Percentiles rank a stretch among this genome's conserved stretches.
These are phyloP conservation scores for Caenorhabditis auriculariae DNA, from an alignment of 2,888 invertebrate species.

Conservation along the genomic window DNA sequence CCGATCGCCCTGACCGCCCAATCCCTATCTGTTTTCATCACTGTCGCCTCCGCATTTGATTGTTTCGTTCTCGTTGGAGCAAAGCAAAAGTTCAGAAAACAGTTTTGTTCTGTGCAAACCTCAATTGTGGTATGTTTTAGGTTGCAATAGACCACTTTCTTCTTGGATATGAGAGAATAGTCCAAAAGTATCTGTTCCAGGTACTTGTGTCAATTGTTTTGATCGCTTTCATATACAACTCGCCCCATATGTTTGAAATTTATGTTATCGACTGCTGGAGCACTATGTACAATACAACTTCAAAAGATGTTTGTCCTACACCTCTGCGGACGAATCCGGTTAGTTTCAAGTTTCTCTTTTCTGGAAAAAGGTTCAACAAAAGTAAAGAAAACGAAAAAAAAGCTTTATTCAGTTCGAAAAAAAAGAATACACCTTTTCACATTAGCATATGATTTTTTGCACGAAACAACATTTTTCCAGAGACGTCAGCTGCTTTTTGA, in stretches of 20 bases:
- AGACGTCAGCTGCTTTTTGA: background rate
- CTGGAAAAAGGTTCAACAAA: background rate
- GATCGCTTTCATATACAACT: constrained; percentile 49
- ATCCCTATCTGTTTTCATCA: constrained; percentile 52
- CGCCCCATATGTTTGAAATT: constrained; percentile 59
- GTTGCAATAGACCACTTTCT: background rate
- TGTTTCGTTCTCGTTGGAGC: constrained; percentile 53
- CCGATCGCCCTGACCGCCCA: constrained; percentile 52
- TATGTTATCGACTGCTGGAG: constrained; percentile 58
- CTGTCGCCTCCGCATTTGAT: constrained; percentile 57
- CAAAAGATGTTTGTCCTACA: constrained; percentile 60
- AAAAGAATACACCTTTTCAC: background rate
- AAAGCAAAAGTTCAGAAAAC: constrained; percentile 33
- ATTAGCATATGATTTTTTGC: too few species aligned
- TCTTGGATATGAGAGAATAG: background rate
- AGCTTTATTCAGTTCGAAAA: background rate
- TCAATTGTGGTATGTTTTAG: constrained; percentile 29
- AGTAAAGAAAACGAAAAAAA: constrained; percentile 1
- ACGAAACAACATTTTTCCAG: too few species aligned
- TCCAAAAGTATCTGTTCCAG: constrained; percentile 3
- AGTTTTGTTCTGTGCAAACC: constrained; percentile 47
- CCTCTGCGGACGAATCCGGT: constrained; percentile 50
- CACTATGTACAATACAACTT: constrained; percentile 41
- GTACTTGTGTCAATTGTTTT: constrained; percentile 27
- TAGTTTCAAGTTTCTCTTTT: background rate